Evolutionary conservation across 2,888 invertebrate genomes (phyloP).

Genomic region (Lissocephala sabroskyi): DNA sequence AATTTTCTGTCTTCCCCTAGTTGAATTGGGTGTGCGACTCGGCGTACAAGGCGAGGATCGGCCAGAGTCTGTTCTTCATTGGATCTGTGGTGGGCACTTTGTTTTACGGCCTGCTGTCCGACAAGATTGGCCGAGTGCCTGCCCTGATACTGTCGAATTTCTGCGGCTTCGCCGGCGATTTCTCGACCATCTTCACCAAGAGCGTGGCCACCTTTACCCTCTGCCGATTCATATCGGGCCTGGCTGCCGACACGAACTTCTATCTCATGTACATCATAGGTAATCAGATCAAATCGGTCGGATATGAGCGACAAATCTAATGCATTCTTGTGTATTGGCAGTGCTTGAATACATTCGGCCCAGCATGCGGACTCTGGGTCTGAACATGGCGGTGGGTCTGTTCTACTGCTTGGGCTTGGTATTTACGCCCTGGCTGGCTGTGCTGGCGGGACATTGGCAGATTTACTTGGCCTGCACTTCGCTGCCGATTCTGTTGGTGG

Average conservation of each 20-base stretch:
- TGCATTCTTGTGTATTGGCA: too few species aligned
- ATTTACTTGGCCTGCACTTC: constrained; percentile 74
- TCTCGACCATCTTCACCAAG: constrained; percentile 74
- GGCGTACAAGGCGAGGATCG: constrained; percentile 76
- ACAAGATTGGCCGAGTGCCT: constrained; percentile 75
- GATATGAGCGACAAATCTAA: too few species aligned
- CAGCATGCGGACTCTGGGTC: constrained; percentile 75
- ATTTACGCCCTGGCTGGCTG: constrained; percentile 74
- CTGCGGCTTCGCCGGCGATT: constrained; percentile 75
- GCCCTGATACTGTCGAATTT: constrained; percentile 75
- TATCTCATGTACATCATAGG: constrained; percentile 78
- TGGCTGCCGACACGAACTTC: constrained; percentile 77
- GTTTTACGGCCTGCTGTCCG: constrained; percentile 75
- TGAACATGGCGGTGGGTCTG: constrained; percentile 76
- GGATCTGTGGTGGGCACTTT: constrained; percentile 77
- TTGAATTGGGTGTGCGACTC: constrained; percentile 77
- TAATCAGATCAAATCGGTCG: too few species aligned
- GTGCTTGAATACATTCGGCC: constrained; percentile 78
- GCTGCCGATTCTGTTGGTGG: constrained; percentile 73
- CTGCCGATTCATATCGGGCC: constrained; percentile 76
- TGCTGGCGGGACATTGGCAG: constrained; percentile 74
- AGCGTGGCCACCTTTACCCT: constrained; percentile 74
- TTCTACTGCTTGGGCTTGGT: constrained; percentile 76
- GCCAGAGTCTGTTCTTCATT: constrained; percentile 77
- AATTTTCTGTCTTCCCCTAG: constrained; percentile 36